Evolutionary conservation across 2,113 vertebrate species (phyloP).

Genomic region (Merops nubicus): DNA sequence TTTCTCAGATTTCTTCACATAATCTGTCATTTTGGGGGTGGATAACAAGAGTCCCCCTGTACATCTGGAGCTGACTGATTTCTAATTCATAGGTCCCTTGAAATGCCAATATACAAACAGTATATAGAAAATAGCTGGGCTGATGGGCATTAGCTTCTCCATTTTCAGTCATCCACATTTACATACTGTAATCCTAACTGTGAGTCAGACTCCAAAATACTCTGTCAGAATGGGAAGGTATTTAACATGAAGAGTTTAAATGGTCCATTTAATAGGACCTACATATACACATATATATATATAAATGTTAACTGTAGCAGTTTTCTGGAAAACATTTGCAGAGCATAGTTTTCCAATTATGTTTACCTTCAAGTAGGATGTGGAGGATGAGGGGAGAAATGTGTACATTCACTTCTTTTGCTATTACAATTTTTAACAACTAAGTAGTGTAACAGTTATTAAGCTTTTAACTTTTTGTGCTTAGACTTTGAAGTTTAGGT

Average conservation of each 20-base stretch:
- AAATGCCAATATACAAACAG: constrained; percentile 18
- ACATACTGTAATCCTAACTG: constrained; percentile 42
- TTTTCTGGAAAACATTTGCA: neutral
- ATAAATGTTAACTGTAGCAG: neutral
- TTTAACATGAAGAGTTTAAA: constrained; percentile 36
- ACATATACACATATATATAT: neutral
- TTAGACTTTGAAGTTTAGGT: neutral
- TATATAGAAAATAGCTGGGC: constrained; percentile 35
- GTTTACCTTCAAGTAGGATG: neutral
- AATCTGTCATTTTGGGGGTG: neutral
- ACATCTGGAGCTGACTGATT: constrained; percentile 52
- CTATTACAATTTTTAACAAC: neutral
- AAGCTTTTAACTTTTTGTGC: neutral
- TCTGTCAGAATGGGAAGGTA: constrained; percentile 30
- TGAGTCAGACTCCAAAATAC: constrained; percentile 68
- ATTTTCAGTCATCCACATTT: constrained; percentile 43
- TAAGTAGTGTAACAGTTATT: neutral
- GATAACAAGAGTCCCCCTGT: neutral
- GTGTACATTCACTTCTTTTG: neutral
- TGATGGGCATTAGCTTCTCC: constrained; percentile 19
- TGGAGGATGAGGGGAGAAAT: neutral
- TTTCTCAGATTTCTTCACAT: constrained; percentile 36
- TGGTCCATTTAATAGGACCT: neutral
- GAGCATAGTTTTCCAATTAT: neutral
- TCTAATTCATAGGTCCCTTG: constrained; percentile 43